Conservation (phyloP, 2,888 invertebrate genomes). For the Dasysyrphus tricinctus region DNA sequence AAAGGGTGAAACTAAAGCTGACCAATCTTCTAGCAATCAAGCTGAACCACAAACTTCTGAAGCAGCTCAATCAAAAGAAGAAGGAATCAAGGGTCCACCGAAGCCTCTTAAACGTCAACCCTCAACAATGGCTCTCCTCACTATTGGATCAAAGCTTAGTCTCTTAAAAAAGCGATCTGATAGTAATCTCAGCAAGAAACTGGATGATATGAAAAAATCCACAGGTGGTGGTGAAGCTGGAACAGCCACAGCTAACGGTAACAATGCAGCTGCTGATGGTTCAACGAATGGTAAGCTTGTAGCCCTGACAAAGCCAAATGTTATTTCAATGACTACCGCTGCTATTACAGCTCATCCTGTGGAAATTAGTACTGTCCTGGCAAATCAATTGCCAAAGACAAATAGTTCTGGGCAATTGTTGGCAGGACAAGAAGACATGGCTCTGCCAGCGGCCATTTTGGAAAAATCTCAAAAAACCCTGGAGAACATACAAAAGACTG, state of each 20-base stretch:
- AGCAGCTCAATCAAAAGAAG: slow-evolving; percentile 47
- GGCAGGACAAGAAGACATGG: slow-evolving; percentile 75
- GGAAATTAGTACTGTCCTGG: slow-evolving; percentile 85
- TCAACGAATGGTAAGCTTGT: slow-evolving; percentile 76
- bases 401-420: slow-evolving; percentile 68
- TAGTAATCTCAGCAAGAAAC: slow-evolving; percentile 79
- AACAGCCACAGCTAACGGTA: slow-evolving; percentile 6
- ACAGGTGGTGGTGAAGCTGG: slow-evolving; percentile 55
- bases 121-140: slow-evolving; percentile 79
- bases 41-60: slow-evolving; percentile 26
- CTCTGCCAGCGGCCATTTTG: slow-evolving; percentile 78
- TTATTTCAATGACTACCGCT: slow-evolving; percentile 86
- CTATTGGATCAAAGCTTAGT: slow-evolving; percentile 81
- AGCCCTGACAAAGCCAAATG: slow-evolving; percentile 78
- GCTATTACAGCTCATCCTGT: slow-evolving; percentile 86
- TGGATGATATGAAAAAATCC: slow-evolving; percentile 77
- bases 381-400: slow-evolving; percentile 83
- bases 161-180: slow-evolving; percentile 80
- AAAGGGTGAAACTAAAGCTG: slow-evolving; percentile 49
- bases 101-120: slow-evolving; percentile 78
- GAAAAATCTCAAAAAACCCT: slow-evolving; percentile 81
- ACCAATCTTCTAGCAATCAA: slow-evolving; percentile 11
- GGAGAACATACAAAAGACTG: slow-evolving; percentile 81
- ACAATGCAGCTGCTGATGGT: slow-evolving; percentile 42
- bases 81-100: slow-evolving; percentile 40